Evolutionary conservation across 2,797 vertebrate genomes (phyloP).

Genomic region (Fratercula arctica): DNA sequence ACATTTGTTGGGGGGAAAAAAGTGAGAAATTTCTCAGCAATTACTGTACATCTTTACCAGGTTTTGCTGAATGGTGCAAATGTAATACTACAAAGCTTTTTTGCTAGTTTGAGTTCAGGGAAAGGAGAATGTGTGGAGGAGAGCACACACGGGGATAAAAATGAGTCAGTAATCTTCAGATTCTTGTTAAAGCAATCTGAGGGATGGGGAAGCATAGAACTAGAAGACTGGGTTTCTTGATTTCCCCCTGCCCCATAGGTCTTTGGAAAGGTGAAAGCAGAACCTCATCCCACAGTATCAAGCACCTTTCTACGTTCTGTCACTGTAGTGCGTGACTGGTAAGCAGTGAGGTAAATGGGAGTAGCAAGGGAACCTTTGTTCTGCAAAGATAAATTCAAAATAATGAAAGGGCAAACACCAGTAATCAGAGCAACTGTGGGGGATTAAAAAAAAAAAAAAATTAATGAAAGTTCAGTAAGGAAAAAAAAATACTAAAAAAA

Average conservation of each 20-base stretch:
- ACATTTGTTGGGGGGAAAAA: background rate
- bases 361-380: background rate
- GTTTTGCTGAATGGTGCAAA: conserved; percentile 38
- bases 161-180: background rate
- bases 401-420: background rate
- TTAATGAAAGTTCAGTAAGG: background rate
- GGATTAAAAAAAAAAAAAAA: background rate
- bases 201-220: background rate
- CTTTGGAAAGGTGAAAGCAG: background rate
- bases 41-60: conserved; percentile 36
- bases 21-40: conserved; percentile 43
- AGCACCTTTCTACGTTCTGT: background rate
- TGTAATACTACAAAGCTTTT: conserved; percentile 12
- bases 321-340: background rate
- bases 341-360: background rate
- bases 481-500: background rate
- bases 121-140: background rate
- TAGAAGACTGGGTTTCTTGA: background rate
- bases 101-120: background rate
- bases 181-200: background rate
- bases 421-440: background rate
- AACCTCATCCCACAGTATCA: background rate
- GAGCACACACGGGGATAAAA: background rate
- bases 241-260: background rate
- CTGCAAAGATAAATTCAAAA: background rate